These are phyloP conservation scores for Proterorhinus semilunaris DNA, from an alignment of 2,113 vertebrate genomes.

Conservation along the genomic window DNA sequence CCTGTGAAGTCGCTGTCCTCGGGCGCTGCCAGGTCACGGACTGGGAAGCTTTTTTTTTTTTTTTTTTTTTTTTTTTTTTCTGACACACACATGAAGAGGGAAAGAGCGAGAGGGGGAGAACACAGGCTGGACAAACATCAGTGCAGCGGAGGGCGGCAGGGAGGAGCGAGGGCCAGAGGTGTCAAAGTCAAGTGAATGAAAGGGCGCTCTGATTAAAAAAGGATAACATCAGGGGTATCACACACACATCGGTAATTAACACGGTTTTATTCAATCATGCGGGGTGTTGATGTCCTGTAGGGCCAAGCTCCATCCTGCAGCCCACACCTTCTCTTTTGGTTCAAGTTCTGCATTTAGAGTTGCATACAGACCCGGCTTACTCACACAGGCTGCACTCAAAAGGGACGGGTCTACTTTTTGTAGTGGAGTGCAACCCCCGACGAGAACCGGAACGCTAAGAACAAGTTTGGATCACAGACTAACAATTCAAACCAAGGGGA, in stretches of 20 bases:
- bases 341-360: neutral
- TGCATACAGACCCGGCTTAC: too few relatives aligned
- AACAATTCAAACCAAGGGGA: too few relatives aligned
- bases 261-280: neutral
- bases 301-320: neutral
- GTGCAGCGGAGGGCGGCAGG: constrained; percentile 21
- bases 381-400: too few relatives aligned
- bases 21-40: constrained; percentile 66
- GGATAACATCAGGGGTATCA: neutral
- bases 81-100: constrained; percentile 57
- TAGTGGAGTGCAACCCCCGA: too few relatives aligned
- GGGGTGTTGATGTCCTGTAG: neutral
- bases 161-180: constrained; percentile 18
- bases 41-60: constrained; percentile 62
- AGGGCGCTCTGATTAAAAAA: neutral
- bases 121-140: neutral
- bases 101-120: constrained; percentile 41
- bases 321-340: neutral
- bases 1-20: constrained; percentile 70
- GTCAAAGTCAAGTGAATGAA: neutral
- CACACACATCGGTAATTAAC: neutral
- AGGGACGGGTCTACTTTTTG: too few relatives aligned
- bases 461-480: too few relatives aligned
- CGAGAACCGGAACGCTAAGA: too few relatives aligned
- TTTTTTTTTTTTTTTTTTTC: too few relatives aligned